Evolutionary conservation across 2,113 vertebrate genomes (phyloP).

Genomic region (Pelecanus crispus): DNA sequence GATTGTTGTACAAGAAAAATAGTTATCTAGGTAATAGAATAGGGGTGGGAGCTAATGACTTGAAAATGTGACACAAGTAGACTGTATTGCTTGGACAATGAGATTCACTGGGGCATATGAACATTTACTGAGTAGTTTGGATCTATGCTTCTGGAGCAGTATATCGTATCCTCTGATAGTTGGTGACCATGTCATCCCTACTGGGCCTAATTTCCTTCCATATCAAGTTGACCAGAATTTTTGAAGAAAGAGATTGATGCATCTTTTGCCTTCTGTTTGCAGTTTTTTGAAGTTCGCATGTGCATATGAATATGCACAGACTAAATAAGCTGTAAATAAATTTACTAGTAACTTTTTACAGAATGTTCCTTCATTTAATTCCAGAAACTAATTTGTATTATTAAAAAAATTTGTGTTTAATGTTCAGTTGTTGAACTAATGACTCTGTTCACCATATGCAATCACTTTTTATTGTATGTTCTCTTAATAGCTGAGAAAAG

Average conservation of each 20-base stretch:
- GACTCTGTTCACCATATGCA: background rate
- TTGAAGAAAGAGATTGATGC: background rate
- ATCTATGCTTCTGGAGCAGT: background rate
- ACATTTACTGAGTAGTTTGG: background rate
- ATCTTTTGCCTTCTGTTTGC: background rate
- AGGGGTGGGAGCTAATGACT: background rate
- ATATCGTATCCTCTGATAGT: background rate
- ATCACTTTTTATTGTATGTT: background rate
- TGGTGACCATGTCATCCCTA: background rate
- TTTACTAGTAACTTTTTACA: background rate
- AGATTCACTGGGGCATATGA: background rate
- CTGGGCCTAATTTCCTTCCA: background rate
- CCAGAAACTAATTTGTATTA: background rate
- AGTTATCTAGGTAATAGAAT: background rate
- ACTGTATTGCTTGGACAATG: background rate
- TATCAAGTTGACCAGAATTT: background rate
- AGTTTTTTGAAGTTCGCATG: background rate
- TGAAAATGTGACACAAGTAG: background rate
- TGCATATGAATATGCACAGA: background rate
- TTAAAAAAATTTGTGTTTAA: background rate
- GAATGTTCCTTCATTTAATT: background rate
- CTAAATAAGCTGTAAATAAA: background rate
- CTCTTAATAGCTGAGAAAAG: background rate
- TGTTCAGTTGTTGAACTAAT: background rate
- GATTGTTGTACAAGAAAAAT: background rate